A percentile compares a stretch with the other conserved stretches of the same genome.
Conservation (phyloP, 1,140 invertebrate species). For the Phenacoccus solenopsis region DNA sequence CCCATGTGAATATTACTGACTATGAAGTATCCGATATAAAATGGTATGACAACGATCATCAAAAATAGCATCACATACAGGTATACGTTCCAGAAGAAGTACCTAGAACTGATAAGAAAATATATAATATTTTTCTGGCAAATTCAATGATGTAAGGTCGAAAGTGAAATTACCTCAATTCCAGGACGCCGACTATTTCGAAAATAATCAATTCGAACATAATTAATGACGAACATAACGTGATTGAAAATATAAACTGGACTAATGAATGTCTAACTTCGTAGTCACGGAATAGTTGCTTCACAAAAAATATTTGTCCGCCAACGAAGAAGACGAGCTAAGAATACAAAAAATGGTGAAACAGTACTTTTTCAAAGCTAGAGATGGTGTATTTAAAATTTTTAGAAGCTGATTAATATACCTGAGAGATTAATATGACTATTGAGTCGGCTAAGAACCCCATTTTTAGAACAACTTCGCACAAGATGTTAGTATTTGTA, state of each 20-base stretch:
- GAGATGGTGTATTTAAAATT: no score
- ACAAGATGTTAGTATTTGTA: no score
- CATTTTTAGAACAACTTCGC: neutral
- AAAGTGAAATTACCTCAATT: conserved; percentile 46
- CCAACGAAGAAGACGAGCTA: conserved; percentile 73
- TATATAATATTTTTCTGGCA: conserved; percentile 8
- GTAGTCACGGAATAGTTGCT: conserved; percentile 95
- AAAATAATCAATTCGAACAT: conserved; percentile 99
- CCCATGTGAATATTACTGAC: conserved; percentile 82
- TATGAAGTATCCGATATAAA: conserved; percentile 93
- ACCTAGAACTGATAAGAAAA: conserved; percentile 65
- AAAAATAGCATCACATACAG: conserved; percentile 86
- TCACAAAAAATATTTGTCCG: conserved; percentile 98
- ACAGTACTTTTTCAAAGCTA: no score
- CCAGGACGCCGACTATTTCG: conserved; percentile 91
- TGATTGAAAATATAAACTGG: conserved; percentile 91
- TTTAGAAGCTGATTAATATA: no score
- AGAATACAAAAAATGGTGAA: neutral
- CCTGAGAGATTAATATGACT: neutral
- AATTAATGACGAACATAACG: conserved; percentile 93
- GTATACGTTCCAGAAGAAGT: conserved; percentile 90
- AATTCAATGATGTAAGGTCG: neutral
- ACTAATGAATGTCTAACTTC: conserved; percentile 91
- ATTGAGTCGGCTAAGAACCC: neutral
- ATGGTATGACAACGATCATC: conserved; percentile 91